phyloP scores from a whole-genome alignment of 2,888 invertebrate genomes.

The Brenthis ino region DNA sequence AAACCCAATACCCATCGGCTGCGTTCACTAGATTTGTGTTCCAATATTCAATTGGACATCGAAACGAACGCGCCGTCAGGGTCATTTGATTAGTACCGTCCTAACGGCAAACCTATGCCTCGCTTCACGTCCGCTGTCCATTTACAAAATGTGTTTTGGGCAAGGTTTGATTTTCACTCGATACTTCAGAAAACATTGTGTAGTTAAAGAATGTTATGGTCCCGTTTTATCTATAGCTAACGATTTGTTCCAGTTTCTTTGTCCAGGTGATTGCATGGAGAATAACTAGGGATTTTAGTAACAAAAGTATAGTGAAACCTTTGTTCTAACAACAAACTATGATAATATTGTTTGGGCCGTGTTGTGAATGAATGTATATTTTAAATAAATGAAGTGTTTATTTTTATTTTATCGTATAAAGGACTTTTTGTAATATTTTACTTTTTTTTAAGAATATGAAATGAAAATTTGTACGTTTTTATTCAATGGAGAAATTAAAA shows the following conservation, averaged over 20 bases:
- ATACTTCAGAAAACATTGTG: constrained; percentile 23
- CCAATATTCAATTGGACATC: constrained; percentile 45
- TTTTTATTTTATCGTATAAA: not conserved
- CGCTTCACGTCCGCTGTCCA: constrained; percentile 49
- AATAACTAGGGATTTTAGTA: constrained; percentile 4
- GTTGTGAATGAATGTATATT: too few species aligned
- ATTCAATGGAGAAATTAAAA: too few species aligned
- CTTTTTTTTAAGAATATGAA: too few species aligned
- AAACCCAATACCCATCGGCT: constrained; percentile 28
- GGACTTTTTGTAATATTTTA: too few species aligned
- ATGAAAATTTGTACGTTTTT: too few species aligned
- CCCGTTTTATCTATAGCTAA: constrained; percentile 3
- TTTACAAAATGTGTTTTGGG: constrained; percentile 56
- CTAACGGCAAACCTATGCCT: constrained; percentile 29
- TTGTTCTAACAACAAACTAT: not conserved
- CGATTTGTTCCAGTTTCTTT: constrained; percentile 9
- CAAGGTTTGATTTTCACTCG: constrained; percentile 26
- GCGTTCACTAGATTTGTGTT: constrained; percentile 32
- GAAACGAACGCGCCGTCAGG: constrained; percentile 38
- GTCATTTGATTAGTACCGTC: constrained; percentile 52
- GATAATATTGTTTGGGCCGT: not conserved
- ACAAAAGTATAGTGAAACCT: not conserved
- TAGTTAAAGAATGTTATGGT: constrained; percentile 19
- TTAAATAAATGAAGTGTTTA: not conserved
- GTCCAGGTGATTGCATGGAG: constrained; percentile 6